These are phyloP conservation scores for Tamandua tetradactyla DNA, from an alignment of 2,797 vertebrate genomes.

Conservation along the genomic window DNA sequence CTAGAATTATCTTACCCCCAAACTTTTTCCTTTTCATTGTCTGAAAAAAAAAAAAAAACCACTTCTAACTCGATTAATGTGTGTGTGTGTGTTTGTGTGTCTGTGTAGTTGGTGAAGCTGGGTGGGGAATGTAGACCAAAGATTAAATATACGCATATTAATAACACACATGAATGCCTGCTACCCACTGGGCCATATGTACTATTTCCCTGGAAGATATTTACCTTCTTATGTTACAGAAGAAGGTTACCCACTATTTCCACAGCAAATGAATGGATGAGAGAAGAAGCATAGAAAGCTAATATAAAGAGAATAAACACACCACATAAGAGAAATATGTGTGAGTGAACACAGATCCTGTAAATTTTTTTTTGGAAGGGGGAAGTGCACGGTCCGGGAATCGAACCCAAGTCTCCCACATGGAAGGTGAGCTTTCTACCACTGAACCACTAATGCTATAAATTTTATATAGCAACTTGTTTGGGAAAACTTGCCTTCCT, in stretches of 20 bases:
- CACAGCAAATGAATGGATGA: background rate
- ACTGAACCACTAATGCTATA: too few species aligned
- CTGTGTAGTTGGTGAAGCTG: background rate
- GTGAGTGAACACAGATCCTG: background rate
- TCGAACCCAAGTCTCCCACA: too few species aligned
- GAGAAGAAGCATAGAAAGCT: background rate
- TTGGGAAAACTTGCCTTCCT: conserved; percentile 40
- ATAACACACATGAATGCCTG: background rate
- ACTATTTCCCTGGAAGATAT: background rate
- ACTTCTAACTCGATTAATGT: background rate
- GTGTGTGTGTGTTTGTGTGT: background rate
- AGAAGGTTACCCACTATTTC: background rate
- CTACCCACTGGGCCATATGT: background rate
- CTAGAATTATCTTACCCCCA: conserved; percentile 1
- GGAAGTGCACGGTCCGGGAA: too few species aligned
- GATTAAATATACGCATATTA: background rate
- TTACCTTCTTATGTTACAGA: background rate
- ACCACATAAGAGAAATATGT: background rate
- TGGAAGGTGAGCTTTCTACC: too few species aligned
- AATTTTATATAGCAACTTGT: background rate
- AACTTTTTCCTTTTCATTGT: conserved; percentile 51
- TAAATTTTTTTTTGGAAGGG: too few species aligned
- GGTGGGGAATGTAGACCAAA: background rate
- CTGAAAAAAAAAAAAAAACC: background rate
- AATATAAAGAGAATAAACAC: conserved; percentile 54